phyloP scores from a whole-genome alignment of 2,113 vertebrate genomes.

The Xiphorhynchus elegans region DNA sequence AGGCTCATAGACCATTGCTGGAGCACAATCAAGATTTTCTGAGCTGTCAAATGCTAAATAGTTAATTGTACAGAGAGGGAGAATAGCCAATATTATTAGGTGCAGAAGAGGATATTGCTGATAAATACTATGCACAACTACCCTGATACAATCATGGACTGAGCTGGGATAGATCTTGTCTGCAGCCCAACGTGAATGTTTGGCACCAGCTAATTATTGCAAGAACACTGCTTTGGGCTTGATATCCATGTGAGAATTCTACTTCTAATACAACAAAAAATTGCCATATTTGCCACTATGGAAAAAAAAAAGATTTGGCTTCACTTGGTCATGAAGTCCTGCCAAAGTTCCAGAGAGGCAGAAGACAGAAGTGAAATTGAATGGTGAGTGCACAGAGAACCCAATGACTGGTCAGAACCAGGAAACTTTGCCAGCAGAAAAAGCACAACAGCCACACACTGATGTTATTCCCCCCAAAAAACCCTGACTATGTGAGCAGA shows the following conservation, averaged over 20 bases:
- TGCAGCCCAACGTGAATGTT: not conserved
- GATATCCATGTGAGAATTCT: not conserved
- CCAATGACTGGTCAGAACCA: not conserved
- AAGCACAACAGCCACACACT: not conserved
- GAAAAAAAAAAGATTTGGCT: not conserved
- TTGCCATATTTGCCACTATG: not conserved
- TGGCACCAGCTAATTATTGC: not conserved
- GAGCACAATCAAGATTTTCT: not conserved
- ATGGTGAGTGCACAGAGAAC: not conserved
- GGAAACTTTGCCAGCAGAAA: not conserved
- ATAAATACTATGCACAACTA: not conserved
- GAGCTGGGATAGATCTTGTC: not conserved
- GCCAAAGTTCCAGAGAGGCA: not conserved
- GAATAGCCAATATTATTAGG: not conserved
- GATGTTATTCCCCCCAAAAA: not conserved
- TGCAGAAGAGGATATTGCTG: not conserved
- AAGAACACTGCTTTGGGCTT: not conserved
- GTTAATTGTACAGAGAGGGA: not conserved
- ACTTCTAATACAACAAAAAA: not conserved
- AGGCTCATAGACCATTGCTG: not conserved
- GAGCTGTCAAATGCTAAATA: not conserved
- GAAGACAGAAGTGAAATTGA: not conserved
- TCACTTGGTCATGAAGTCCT: not conserved
- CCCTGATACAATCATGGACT: not conserved
- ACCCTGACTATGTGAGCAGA: not conserved